Percentiles rank a stretch among this genome's conserved stretches.
Conservation (phyloP, 2,888 invertebrate genomes). For the Lagria hirta region DNA sequence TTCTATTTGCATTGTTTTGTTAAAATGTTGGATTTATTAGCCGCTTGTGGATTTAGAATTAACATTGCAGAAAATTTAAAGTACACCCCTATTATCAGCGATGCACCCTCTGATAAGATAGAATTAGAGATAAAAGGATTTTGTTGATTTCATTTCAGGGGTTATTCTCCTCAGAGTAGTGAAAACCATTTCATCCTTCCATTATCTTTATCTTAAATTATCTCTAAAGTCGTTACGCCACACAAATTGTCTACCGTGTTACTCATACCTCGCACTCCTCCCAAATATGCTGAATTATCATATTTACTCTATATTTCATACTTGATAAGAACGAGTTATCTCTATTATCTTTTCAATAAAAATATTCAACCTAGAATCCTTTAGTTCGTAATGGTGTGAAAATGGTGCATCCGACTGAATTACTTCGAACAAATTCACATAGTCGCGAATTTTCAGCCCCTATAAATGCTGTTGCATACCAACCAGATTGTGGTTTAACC, state of each 20-base stretch:
- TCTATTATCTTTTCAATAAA: conserved; percentile 9
- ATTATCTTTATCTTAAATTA: conserved; percentile 12
- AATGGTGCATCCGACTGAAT: conserved; percentile 48
- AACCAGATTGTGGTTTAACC: conserved; percentile 57
- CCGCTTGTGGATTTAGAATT: conserved; percentile 19
- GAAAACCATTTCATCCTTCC: conserved; percentile 11
- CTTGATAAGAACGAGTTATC: conserved; percentile 15
- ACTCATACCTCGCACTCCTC: conserved; percentile 8
- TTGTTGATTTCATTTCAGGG: conserved; percentile 40
- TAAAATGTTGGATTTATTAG: conserved; percentile 5
- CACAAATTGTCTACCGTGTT: conserved; percentile 9
- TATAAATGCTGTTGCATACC: conserved; percentile 32
- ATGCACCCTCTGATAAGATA: conserved; percentile 33
- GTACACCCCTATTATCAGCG: conserved; percentile 31
- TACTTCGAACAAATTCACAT: conserved; percentile 46
- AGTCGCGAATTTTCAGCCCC: conserved; percentile 47
- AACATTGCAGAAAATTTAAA: conserved; percentile 30
- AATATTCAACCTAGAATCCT: conserved; percentile 13
- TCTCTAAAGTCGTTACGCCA: conserved; percentile 8
- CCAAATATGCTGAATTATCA: no score
- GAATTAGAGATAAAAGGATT: conserved; percentile 36
- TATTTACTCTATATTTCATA: conserved; percentile 8
- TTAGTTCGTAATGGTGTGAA: no score
- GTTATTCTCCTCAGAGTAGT: no score
- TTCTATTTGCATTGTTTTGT: background rate